Percentiles rank a stretch among this genome's conserved stretches.
Conservation (phyloP, 1,140 invertebrate species). For the Bursaphelenchus mucronatus region DNA sequence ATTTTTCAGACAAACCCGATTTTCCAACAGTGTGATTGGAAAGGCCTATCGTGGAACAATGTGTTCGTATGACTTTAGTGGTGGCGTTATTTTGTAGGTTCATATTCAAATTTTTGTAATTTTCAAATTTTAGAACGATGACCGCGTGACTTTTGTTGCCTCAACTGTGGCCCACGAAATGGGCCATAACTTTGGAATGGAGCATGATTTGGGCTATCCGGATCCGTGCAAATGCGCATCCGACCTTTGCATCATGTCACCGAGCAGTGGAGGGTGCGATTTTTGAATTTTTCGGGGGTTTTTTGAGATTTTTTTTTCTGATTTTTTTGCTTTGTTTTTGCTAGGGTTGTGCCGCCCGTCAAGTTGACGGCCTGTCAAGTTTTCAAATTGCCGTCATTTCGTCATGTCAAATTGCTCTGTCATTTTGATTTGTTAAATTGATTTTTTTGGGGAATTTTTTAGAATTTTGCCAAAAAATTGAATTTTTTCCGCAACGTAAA, state of each 20-base stretch:
- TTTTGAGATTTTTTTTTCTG: too few relatives aligned
- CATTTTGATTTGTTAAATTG: too few relatives aligned
- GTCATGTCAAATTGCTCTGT: too few relatives aligned
- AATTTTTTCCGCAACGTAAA: too few relatives aligned
- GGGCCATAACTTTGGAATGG: constrained; percentile 55
- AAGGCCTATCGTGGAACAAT: constrained; percentile 96
- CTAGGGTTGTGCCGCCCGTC: too few relatives aligned
- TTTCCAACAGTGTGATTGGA: constrained; percentile 83
- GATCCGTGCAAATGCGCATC: constrained; percentile 71
- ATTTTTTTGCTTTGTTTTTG: too few relatives aligned
- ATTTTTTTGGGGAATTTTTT: too few relatives aligned
- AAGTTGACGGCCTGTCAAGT: too few relatives aligned
- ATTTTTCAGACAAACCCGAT: constrained; percentile 71
- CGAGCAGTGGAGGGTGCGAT: constrained; percentile 72
- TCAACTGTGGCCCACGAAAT: constrained; percentile 96
- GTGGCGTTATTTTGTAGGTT: constrained; percentile 77
- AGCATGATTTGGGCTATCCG: constrained; percentile 36
- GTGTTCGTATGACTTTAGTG: constrained; percentile 91
- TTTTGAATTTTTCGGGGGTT: too few relatives aligned
- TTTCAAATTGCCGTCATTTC: too few relatives aligned
- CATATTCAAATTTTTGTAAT: constrained; percentile 18
- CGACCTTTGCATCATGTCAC: constrained; percentile 84
- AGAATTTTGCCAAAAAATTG: too few relatives aligned
- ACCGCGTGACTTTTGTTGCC: constrained; percentile 75
- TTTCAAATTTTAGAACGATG: constrained; percentile 75